These are phyloP conservation scores for Drosophila sordidapex DNA, from an alignment of 2,888 invertebrate genomes.

Conservation along the genomic window DNA sequence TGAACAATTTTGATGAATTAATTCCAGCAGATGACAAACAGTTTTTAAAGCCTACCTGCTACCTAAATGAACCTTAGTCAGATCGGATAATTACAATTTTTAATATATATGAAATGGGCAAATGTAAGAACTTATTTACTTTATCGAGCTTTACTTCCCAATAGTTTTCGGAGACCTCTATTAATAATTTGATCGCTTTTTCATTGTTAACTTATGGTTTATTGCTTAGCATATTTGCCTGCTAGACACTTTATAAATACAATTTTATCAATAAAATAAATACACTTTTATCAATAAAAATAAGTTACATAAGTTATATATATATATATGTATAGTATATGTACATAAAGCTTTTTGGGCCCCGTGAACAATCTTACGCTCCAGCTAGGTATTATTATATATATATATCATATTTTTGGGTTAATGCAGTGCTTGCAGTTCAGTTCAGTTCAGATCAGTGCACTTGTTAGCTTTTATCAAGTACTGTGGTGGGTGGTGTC, in stretches of 20 bases:
- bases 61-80: background rate
- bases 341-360: slow-evolving; percentile 65
- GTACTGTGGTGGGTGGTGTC: slow-evolving; percentile 3
- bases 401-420: background rate
- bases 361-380: slow-evolving; percentile 22
- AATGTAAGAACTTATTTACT: background rate
- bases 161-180: background rate
- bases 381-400: slow-evolving; percentile 23
- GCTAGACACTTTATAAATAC: slow-evolving; percentile 49
- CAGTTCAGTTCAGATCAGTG: slow-evolving; percentile 26
- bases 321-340: slow-evolving; percentile 38
- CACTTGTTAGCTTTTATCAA: slow-evolving; percentile 22
- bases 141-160: no score
- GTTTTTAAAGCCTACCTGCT: background rate
- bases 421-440: slow-evolving; percentile 17
- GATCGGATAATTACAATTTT: background rate
- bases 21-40: slow-evolving; percentile 5
- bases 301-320: slow-evolving; percentile 27
- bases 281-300: slow-evolving; percentile 32
- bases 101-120: background rate
- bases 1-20: slow-evolving; percentile 11
- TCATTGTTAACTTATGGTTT: slow-evolving; percentile 19
- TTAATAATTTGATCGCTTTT: background rate
- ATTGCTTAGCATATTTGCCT: slow-evolving; percentile 20
- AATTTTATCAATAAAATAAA: slow-evolving; percentile 40